These are phyloP conservation scores for Selenia dentaria DNA, from an alignment of 2,888 invertebrate species.

Conservation along the genomic window DNA sequence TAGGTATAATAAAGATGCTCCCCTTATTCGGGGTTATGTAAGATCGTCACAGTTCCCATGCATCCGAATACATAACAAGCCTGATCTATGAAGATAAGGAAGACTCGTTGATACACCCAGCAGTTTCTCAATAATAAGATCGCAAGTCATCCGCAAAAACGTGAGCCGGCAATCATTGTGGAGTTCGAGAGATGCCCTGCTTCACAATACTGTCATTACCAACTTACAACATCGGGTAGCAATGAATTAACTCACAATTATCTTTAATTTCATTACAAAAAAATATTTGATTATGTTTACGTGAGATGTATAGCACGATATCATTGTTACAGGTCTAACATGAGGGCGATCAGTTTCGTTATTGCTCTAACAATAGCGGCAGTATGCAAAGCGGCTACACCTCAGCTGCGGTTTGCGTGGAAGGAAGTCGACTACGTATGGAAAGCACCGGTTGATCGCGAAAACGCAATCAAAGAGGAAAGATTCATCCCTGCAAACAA, in stretches of 20 bases:
- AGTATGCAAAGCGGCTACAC: constrained; percentile 69
- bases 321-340: constrained; percentile 49
- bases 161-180: constrained; percentile 69
- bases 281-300: constrained; percentile 9
- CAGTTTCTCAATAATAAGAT: constrained; percentile 74
- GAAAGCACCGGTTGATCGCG: constrained; percentile 85
- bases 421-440: constrained; percentile 88
- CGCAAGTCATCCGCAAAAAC: constrained; percentile 73
- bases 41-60: constrained; percentile 73
- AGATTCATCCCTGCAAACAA: constrained; percentile 87
- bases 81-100: constrained; percentile 69
- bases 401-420: constrained; percentile 88
- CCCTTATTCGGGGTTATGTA: constrained; percentile 54
- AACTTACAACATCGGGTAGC: constrained; percentile 58
- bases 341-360: constrained; percentile 55
- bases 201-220: constrained; percentile 72
- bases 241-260: constrained; percentile 28
- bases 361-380: constrained; percentile 55
- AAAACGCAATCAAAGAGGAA: constrained; percentile 85
- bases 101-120: constrained; percentile 58
- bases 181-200: constrained; percentile 59
- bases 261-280: constrained; percentile 14
- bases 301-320: constrained; percentile 17
- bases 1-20: constrained; percentile 13
- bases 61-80: constrained; percentile 72